phyloP scores from a whole-genome alignment of 2,888 invertebrate species.

The Monopis laevigella region DNA sequence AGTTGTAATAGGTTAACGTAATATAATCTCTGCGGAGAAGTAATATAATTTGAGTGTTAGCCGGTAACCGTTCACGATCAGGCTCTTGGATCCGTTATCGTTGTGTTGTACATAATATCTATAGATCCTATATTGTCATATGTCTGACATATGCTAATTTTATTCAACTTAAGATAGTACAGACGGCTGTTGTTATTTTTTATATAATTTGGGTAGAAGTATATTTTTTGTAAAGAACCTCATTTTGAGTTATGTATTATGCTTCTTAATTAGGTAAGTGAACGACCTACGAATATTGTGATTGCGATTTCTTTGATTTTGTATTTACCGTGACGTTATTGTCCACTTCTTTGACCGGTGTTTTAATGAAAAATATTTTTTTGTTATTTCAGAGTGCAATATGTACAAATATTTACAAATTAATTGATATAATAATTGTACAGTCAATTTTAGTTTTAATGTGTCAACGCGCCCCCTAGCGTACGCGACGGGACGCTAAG shows the following conservation, averaged over 20 bases:
- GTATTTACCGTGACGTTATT: conserved; percentile 51
- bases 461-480: conserved; percentile 58
- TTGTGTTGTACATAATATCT: conserved; percentile 58
- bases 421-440: conserved; percentile 64
- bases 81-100: conserved; percentile 37
- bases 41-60: conserved; percentile 68
- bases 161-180: conserved; percentile 68
- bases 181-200: conserved; percentile 68
- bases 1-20: conserved; percentile 60
- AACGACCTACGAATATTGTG: conserved; percentile 64
- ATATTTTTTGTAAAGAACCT: conserved; percentile 67
- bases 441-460: conserved; percentile 66
- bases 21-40: conserved; percentile 53
- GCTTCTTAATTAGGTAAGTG: conserved; percentile 62
- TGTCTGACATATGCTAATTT: conserved; percentile 65
- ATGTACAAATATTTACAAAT: conserved; percentile 76
- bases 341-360: conserved; percentile 52
- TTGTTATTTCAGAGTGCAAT: conserved; percentile 74
- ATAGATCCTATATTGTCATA: conserved; percentile 59
- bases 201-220: conserved; percentile 67
- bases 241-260: conserved; percentile 64
- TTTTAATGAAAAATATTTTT: conserved; percentile 44
- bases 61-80: conserved; percentile 55
- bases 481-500: conserved; percentile 59
- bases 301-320: conserved; percentile 53